A percentile compares a stretch with the other conserved stretches of the same genome.
Evolutionary conservation across 2,113 vertebrate genomes (phyloP).

Genomic region (Orientallactaga bullata): DNA sequence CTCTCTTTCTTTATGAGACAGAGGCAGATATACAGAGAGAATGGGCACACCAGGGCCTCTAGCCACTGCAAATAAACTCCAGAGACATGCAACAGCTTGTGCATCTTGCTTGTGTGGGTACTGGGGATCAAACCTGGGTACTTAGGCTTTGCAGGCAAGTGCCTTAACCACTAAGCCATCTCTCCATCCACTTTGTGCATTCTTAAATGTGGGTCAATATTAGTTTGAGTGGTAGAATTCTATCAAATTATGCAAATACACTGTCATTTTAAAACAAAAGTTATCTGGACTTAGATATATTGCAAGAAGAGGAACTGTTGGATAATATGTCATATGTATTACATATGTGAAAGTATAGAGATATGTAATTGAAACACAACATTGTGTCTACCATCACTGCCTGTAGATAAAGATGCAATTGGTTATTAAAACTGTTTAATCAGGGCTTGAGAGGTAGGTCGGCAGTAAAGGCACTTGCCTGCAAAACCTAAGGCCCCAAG

Average conservation of each 20-base stretch:
- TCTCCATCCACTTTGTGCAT: not conserved
- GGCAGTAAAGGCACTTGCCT: no score
- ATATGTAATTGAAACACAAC: not conserved
- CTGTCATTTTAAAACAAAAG: not conserved
- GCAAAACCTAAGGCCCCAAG: no score
- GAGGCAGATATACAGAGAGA: no score
- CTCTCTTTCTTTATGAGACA: no score
- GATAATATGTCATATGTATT: not conserved
- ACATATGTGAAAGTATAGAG: not conserved
- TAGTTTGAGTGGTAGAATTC: not conserved
- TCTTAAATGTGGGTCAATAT: not conserved
- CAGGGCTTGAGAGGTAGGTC: not conserved
- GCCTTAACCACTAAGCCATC: no score
- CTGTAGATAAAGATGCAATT: slow-evolving; percentile 17
- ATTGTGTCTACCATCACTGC: not conserved
- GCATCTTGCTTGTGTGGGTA: no score
- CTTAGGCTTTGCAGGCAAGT: no score
- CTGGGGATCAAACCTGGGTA: no score
- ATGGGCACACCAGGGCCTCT: no score
- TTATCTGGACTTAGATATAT: not conserved
- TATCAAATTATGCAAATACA: not conserved
- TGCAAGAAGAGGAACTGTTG: not conserved
- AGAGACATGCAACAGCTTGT: no score
- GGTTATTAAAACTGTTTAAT: not conserved
- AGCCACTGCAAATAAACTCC: no score